These are phyloP conservation scores for Calephelis perditalis DNA, from an alignment of 2,888 invertebrate genomes.

Conservation along the genomic window DNA sequence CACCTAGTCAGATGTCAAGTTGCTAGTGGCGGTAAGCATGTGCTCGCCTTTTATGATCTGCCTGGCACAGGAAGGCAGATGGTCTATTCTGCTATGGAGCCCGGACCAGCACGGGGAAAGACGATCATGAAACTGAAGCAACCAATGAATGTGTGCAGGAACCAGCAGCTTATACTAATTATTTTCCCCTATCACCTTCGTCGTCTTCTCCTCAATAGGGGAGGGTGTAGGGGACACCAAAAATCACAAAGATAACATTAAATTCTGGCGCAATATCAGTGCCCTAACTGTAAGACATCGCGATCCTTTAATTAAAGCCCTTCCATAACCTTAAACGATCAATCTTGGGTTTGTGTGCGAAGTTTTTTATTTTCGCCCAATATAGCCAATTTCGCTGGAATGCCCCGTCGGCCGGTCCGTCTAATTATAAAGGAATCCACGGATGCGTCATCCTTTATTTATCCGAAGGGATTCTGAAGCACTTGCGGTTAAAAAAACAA, in stretches of 20 bases:
- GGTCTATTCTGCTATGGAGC: too few species aligned
- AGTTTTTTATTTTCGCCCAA: conserved; percentile 36
- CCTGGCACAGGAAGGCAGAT: too few species aligned
- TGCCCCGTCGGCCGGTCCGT: conserved; percentile 35
- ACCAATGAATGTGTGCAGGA: too few species aligned
- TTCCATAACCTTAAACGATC: conserved; percentile 36
- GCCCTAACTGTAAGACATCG: conserved; percentile 31
- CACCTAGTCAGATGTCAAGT: too few species aligned
- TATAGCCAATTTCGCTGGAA: conserved; percentile 42
- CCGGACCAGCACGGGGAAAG: too few species aligned
- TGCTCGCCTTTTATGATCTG: too few species aligned
- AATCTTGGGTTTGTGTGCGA: conserved; percentile 39
- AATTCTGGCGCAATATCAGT: conserved; percentile 10
- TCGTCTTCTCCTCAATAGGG: background rate
- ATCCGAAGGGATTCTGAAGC: conserved; percentile 33
- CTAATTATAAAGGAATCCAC: conserved; percentile 51
- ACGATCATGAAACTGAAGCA: too few species aligned
- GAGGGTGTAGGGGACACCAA: too few species aligned
- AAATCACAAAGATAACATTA: background rate
- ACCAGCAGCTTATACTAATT: too few species aligned
- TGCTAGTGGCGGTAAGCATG: too few species aligned
- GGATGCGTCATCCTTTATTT: conserved; percentile 46
- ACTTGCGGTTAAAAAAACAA: conserved; percentile 8
- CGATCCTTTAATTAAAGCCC: conserved; percentile 38
- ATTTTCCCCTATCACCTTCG: too few species aligned